Conservation (phyloP, 2,113 vertebrate genomes). For the Anolis carolinensis region DNA sequence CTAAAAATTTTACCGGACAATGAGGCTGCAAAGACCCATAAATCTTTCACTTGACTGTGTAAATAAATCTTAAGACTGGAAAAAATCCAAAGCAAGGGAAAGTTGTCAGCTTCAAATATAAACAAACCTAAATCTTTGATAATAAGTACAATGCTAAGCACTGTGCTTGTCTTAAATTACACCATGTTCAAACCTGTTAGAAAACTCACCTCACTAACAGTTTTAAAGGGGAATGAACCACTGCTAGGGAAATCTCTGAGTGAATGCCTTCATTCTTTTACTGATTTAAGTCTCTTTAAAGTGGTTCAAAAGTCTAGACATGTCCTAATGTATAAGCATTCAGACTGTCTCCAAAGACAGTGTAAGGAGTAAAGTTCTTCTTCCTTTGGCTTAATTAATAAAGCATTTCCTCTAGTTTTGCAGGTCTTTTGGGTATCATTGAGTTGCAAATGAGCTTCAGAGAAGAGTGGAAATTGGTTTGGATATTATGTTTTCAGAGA, state of each 20-base stretch:
- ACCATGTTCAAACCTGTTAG: constrained; percentile 8
- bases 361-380: neutral
- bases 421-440: neutral
- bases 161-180: constrained; percentile 6
- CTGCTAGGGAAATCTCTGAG: neutral
- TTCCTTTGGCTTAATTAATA: neutral
- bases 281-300: constrained; percentile 15
- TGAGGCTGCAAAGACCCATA: neutral
- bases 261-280: constrained; percentile 20
- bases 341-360: constrained; percentile 1
- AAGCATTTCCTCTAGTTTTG: neutral
- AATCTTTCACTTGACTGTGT: neutral
- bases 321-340: constrained; percentile 7
- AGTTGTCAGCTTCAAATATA: neutral
- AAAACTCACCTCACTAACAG: neutral
- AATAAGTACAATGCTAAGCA: neutral
- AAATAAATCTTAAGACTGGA: neutral
- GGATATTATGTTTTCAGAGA: neutral
- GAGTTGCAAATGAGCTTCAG: constrained; percentile 16
- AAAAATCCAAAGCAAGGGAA: neutral
- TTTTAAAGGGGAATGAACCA: neutral
- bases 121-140: constrained; percentile 3
- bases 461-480: neutral
- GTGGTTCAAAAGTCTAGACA: constrained; percentile 17
- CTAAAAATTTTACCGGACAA: neutral